Base-by-base conservation (phyloP, 2,113 vertebrate genomes). In the Toxotes chatareus region DNA sequence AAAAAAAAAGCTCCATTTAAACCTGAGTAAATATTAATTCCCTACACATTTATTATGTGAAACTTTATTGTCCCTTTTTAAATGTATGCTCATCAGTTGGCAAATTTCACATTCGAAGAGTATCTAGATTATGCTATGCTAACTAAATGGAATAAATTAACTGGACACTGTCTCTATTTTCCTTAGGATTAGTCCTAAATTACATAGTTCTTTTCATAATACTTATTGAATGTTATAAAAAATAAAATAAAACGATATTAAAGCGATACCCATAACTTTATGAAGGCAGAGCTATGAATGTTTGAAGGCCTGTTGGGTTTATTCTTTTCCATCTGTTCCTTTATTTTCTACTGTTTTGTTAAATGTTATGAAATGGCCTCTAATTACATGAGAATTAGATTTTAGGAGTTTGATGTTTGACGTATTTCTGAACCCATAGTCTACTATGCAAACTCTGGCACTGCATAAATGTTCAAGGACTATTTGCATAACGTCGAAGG, bases 401-500 rank as follows among this genome's bases (percentile, higher is more conserved):
- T 42, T 9, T 17, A 19, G 21, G 23, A 66, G 51, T 34, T 32
- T 57, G 16, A 34, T 73, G 11, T 16, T 3, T 36, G 60, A 61
- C 23, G 13, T 60, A 10, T 67, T 60, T 49, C 4, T 76, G 23
- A 83, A 64, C 21, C 47, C 44, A 3, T 14, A 19, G 32, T 47
- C 62, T n/a, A 4, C 10, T 80, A 23, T 66, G 23, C 17, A 49
- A 65, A 73, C 64, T 65, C 42, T 42, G 51, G 14, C n/a, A 23
- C 60, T 34, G 27, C 19, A 38, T 7, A 77, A 69, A 82, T 55
- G 27, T 60, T 78, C 60, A 61, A 60, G 55, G n/a, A 83, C 61
- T n/a, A 23, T 73, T 79, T 74, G 62, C 73, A 69, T 67, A 74
- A 82, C 68, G 82, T 14, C 73, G 60, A 88, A 72, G 81, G 87